Percentiles rank a stretch among this genome's conserved stretches.
Conservation (phyloP, 2,888 invertebrate species). For the Cerastis leucographa region DNA sequence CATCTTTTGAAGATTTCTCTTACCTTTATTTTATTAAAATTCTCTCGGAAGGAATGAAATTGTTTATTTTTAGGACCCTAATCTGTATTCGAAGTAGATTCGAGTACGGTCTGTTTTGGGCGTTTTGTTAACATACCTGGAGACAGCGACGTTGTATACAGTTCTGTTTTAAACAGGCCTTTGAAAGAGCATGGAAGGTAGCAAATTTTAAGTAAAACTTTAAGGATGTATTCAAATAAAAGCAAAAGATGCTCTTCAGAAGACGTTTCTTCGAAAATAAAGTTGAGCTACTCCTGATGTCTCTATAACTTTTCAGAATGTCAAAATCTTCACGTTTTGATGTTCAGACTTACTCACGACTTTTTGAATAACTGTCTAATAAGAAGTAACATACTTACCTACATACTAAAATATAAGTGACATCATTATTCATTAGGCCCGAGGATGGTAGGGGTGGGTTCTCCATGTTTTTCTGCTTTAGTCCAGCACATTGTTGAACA, state of each 20-base stretch:
- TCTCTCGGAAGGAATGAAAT: slow-evolving; percentile 58
- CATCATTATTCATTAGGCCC: too few relatives aligned
- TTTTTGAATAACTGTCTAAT: not conserved
- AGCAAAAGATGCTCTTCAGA: not conserved
- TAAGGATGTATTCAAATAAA: slow-evolving; percentile 19
- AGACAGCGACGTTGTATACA: slow-evolving; percentile 30
- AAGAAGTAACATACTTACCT: not conserved
- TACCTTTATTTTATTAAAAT: slow-evolving; percentile 76
- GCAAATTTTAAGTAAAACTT: slow-evolving; percentile 24
- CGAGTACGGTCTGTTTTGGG: slow-evolving; percentile 57
- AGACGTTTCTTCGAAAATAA: slow-evolving; percentile 5
- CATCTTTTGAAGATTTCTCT: slow-evolving; percentile 73
- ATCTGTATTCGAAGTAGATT: slow-evolving; percentile 66
- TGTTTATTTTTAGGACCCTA: slow-evolving; percentile 62
- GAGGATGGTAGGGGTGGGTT: not conserved
- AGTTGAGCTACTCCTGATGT: not conserved
- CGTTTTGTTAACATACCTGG: slow-evolving; percentile 61
- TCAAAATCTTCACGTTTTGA: not conserved
- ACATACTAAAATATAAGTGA: not conserved
- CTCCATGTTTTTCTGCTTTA: not conserved
- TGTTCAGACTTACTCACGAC: not conserved
- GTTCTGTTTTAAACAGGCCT: slow-evolving; percentile 42
- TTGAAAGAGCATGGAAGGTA: slow-evolving; percentile 17
- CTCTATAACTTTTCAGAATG: not conserved
- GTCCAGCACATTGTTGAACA: not conserved